Percentiles rank a stretch among this genome's conserved stretches.
Evolutionary conservation across 2,113 vertebrate species (phyloP).

Genomic region (Burhinus oedicnemus): DNA sequence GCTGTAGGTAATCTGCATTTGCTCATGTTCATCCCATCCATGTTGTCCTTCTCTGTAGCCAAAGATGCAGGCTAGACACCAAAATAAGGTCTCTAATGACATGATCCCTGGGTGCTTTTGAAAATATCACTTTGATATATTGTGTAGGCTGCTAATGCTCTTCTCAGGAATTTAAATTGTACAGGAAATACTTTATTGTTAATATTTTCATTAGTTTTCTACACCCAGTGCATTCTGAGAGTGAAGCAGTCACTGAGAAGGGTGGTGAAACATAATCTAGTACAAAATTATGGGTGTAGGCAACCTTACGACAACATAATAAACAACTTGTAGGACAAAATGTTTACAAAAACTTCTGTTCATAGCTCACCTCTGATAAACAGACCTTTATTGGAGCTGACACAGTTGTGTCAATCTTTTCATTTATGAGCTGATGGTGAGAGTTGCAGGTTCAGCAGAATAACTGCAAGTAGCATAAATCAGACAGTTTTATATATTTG

Average conservation of each 20-base stretch:
- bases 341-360: constrained; percentile 23
- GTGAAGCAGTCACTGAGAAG: neutral
- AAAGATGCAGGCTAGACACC: neutral
- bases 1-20: neutral
- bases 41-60: neutral
- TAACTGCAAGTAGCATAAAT: neutral
- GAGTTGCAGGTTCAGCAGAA: neutral
- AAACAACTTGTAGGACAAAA: neutral
- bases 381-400: neutral
- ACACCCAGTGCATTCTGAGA: neutral
- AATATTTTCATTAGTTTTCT: neutral
- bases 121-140: neutral
- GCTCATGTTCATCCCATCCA: neutral
- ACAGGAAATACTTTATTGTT: neutral
- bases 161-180: neutral
- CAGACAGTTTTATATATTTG: neutral
- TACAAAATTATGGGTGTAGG: neutral
- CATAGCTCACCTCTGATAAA: neutral
- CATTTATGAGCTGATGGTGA: neutral
- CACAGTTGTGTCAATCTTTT: neutral
- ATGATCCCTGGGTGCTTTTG: neutral
- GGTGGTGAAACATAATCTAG: neutral
- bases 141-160: neutral
- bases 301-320: neutral
- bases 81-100: neutral